A percentile compares a stretch with the other conserved stretches of the same genome.
These are phyloP conservation scores for Clarias gariepinus DNA, from an alignment of 2,113 vertebrate species.

Conservation along the genomic window DNA sequence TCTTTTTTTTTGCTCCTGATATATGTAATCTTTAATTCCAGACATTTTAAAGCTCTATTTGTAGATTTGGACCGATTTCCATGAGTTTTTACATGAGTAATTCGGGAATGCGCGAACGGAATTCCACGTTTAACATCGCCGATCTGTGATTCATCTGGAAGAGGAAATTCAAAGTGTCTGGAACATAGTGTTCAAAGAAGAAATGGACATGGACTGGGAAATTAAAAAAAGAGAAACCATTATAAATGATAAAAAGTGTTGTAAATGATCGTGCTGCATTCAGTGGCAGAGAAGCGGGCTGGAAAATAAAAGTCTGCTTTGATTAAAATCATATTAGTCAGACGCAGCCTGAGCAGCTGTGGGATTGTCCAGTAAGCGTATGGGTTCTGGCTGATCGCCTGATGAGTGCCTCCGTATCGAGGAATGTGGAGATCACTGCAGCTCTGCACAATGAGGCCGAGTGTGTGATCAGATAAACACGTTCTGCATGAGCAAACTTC, in stretches of 20 bases:
- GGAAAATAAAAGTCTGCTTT: conserved; percentile 49
- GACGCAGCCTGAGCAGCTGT: conserved; percentile 20
- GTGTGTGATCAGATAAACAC: background rate
- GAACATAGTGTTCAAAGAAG: conserved; percentile 26
- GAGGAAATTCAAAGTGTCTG: conserved; percentile 28
- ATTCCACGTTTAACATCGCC: background rate
- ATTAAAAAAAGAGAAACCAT: background rate
- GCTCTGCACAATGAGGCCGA: background rate
- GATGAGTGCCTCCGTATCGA: conserved; percentile 42
- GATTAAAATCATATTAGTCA: conserved; percentile 58
- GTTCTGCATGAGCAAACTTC: background rate
- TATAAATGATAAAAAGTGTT: conserved; percentile 9
- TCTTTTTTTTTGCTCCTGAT: background rate
- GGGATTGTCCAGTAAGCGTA: conserved; percentile 31
- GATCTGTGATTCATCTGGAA: conserved; percentile 19
- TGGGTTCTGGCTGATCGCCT: conserved; percentile 45
- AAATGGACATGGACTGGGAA: background rate
- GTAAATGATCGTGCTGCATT: background rate
- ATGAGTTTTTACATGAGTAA: background rate
- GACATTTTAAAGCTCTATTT: conserved; percentile 14
- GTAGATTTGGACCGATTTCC: background rate
- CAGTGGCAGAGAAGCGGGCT: conserved; percentile 39
- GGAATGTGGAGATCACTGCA: conserved; percentile 41
- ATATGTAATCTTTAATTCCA: conserved; percentile 23
- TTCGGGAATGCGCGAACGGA: background rate